Conservation (phyloP, 1,140 invertebrate species). For the Hypothenemus hampei region DNA sequence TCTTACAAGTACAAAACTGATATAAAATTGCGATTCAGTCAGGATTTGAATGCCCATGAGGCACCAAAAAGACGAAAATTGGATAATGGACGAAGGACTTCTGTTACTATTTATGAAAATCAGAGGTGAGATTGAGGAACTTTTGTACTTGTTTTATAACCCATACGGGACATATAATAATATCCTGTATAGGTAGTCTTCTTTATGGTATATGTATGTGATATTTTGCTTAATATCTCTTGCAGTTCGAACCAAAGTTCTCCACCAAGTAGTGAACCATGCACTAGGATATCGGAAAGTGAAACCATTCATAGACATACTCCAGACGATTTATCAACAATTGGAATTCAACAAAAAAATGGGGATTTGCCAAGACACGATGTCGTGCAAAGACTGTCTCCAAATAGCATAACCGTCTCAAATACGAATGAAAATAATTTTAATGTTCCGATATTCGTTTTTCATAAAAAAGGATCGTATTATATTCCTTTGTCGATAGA, state of each 20-base stretch:
- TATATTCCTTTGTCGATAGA: slow-evolving; percentile 89
- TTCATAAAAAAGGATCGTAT: slow-evolving; percentile 81
- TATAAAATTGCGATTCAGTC: slow-evolving; percentile 80
- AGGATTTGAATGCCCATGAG: slow-evolving; percentile 37
- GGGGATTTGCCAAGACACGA: slow-evolving; percentile 22
- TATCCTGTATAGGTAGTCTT: background rate
- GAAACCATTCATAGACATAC: slow-evolving; percentile 27
- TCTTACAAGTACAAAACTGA: slow-evolving; percentile 92
- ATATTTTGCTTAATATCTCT: background rate
- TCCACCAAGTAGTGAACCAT: slow-evolving; percentile 36
- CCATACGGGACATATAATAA: background rate
- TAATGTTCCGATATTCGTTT: slow-evolving; percentile 70
- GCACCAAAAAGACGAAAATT: slow-evolving; percentile 34
- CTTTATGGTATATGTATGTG: background rate
- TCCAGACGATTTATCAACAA: slow-evolving; percentile 26
- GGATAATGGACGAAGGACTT: slow-evolving; percentile 32
- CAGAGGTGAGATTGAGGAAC: slow-evolving; percentile 41
- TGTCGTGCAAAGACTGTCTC: slow-evolving; percentile 30
- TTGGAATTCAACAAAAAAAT: slow-evolving; percentile 22
- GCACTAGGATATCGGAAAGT: slow-evolving; percentile 36
- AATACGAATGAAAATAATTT: slow-evolving; percentile 44
- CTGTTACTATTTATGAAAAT: slow-evolving; percentile 38
- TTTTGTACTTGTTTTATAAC: too few species aligned
- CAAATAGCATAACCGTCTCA: slow-evolving; percentile 1
- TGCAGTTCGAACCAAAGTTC: slow-evolving; percentile 41